These are phyloP conservation scores for Hyperoplus lanceolatus DNA, from an alignment of 2,797 vertebrate genomes.

Conservation along the genomic window DNA sequence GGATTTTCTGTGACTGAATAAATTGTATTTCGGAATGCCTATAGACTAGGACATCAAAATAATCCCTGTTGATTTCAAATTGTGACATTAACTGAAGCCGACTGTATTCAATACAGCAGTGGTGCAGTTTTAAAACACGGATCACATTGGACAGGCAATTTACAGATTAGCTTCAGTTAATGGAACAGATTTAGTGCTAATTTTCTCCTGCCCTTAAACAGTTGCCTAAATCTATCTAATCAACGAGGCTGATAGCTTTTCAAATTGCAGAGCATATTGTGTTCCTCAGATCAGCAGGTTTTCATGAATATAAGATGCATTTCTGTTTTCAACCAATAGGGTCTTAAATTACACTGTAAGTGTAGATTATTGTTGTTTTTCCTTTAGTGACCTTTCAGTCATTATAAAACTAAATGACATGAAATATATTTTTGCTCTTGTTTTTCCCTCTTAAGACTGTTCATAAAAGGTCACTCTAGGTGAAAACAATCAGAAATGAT, in stretches of 20 bases:
- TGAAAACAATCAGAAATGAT: slow-evolving; percentile 64
- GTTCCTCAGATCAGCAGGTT: slow-evolving; percentile 42
- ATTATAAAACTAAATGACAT: slow-evolving; percentile 63
- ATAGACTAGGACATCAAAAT: slow-evolving; percentile 39
- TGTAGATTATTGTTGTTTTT: slow-evolving; percentile 56
- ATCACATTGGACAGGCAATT: slow-evolving; percentile 71
- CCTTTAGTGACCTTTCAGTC: slow-evolving; percentile 71
- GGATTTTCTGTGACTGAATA: slow-evolving; percentile 77
- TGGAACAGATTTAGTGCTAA: slow-evolving; percentile 72
- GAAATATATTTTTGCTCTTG: slow-evolving; percentile 53
- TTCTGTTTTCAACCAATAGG: slow-evolving; percentile 32
- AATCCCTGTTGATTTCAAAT: slow-evolving; percentile 50
- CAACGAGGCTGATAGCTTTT: slow-evolving; percentile 55
- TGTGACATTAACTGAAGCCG: slow-evolving; percentile 59
- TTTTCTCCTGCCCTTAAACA: slow-evolving; percentile 68
- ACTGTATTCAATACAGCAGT: slow-evolving; percentile 27
- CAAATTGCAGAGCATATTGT: slow-evolving; percentile 52
- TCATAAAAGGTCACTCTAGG: slow-evolving; percentile 69
- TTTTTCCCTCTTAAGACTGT: slow-evolving; percentile 45
- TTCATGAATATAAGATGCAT: slow-evolving; percentile 31
- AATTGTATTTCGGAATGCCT: slow-evolving; percentile 64
- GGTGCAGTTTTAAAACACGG: slow-evolving; percentile 44
- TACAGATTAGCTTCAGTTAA: slow-evolving; percentile 72
- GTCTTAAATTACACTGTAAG: slow-evolving; percentile 64
- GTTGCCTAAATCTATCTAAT: slow-evolving; percentile 68